These are phyloP conservation scores for Babyrousa celebensis DNA, from an alignment of 2,797 vertebrate genomes.

Conservation along the genomic window DNA sequence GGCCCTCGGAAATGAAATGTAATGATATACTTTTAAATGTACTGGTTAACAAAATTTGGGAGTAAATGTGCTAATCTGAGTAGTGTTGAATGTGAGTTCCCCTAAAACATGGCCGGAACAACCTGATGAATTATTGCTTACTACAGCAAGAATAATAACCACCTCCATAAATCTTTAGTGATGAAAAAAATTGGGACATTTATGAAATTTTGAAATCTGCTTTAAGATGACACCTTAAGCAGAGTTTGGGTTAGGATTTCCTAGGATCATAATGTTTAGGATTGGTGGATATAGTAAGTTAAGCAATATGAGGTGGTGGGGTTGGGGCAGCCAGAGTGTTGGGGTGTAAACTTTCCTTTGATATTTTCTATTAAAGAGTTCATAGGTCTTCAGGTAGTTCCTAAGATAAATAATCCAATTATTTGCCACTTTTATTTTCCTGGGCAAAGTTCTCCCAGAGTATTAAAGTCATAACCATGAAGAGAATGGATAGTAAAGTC, in stretches of 20 bases:
- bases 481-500: background rate
- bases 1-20: background rate
- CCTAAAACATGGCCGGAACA: background rate
- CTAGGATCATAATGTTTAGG: background rate
- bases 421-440: background rate
- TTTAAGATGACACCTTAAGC: background rate
- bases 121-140: background rate
- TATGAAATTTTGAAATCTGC: slow-evolving; percentile 7
- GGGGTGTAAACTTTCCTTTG: rapidly evolving
- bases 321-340: background rate
- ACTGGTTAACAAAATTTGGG: background rate
- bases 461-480: background rate
- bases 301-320: background rate
- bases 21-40: background rate
- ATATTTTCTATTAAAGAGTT: background rate
- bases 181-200: background rate
- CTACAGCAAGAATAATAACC: background rate
- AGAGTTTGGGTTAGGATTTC: background rate
- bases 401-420: background rate
- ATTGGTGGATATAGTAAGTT: background rate
- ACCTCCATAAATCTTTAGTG: background rate
- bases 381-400: background rate
- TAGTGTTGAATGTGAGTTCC: background rate
- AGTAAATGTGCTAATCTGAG: background rate
- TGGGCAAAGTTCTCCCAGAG: background rate